Evolutionary conservation across 2,797 vertebrate species (phyloP), one percentile per base, ranked within the genome.

Genomic region (Rhinophrynus dorsalis): DNA sequence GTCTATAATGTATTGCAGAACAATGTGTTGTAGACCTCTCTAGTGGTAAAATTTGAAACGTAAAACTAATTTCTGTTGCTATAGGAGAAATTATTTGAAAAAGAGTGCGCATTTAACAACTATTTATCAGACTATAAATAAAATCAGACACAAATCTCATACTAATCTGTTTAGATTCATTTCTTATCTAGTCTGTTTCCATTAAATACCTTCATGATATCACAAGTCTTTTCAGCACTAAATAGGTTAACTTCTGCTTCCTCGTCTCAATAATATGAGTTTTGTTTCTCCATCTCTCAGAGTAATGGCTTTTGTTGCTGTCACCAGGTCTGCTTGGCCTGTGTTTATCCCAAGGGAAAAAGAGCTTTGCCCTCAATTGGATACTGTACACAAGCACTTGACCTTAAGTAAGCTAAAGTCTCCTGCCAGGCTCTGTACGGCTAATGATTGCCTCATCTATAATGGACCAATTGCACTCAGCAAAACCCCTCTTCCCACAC

Each of bases 271-370:
- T 73, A 73, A 73, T 73, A 66, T 27, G 62, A 73, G 69, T 73
- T 73, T 66, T 73, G 55, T 73, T 73, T 73, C 62, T 60, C 69
- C 56, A 66, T 67, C 64, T 73, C 69, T 73, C 69, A 73, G 62
- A 73, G 66, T 66, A 73, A 73, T 73, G 69, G 55, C 61, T 73
- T 73, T 73, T 73, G 69, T 73, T 66, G 55, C 69, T 60, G 69
- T 73, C 62, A 44, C 63, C 20, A 44, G 69, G 35, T 44, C 69
- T 73, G 50, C 62, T 73, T 73, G 66, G 69, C 69, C 62, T 73
- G 61, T 57, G 37, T 63, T 73, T 73, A 57, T 67, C 69, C 69
- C 69, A 67, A 11, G 69, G 69, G 62, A 73, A 24, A 60, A 37
- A 73, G 44, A 67, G 62, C 54, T 73, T 73, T 73, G 69, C 69